phyloP scores from a whole-genome alignment of 2,113 vertebrate species.

The Leucopsar rothschildi region DNA sequence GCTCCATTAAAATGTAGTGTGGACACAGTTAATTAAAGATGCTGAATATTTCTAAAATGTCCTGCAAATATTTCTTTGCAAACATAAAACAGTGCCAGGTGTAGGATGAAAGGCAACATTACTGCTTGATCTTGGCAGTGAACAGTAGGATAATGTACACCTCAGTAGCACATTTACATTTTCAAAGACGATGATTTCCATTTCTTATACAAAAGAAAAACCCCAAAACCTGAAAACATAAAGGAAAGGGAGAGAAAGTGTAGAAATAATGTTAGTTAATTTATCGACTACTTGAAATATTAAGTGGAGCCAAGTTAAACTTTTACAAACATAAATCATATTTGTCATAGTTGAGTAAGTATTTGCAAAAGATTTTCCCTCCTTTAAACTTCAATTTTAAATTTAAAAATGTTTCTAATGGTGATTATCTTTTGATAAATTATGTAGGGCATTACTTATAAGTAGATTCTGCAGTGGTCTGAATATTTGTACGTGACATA shows the following conservation, averaged over 20 bases:
- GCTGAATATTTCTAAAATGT: not conserved
- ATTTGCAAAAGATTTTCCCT: constrained; percentile 26
- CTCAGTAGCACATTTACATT: not conserved
- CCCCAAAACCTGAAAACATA: not conserved
- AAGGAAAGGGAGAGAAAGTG: not conserved
- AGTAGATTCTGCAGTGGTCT: not conserved
- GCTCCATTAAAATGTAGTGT: not conserved
- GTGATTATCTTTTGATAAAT: not conserved
- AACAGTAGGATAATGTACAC: not conserved
- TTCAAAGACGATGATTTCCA: not conserved
- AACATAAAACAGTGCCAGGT: not conserved
- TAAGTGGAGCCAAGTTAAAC: constrained; percentile 3
- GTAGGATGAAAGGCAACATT: not conserved
- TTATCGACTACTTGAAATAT: not conserved
- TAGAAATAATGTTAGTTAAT: not conserved
- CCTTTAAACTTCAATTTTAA: constrained; percentile 44
- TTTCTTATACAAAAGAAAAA: not conserved
- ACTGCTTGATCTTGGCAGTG: not conserved
- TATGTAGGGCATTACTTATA: not conserved
- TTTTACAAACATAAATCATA: constrained; percentile 49
- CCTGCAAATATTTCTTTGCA: not conserved
- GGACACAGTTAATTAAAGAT: not conserved
- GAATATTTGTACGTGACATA: not conserved
- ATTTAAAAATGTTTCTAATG: constrained; percentile 7
- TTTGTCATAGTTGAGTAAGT: constrained; percentile 10